Conservation (phyloP, 92 coral and sea anemone genomes). For the Actinostola sp. region DNA sequence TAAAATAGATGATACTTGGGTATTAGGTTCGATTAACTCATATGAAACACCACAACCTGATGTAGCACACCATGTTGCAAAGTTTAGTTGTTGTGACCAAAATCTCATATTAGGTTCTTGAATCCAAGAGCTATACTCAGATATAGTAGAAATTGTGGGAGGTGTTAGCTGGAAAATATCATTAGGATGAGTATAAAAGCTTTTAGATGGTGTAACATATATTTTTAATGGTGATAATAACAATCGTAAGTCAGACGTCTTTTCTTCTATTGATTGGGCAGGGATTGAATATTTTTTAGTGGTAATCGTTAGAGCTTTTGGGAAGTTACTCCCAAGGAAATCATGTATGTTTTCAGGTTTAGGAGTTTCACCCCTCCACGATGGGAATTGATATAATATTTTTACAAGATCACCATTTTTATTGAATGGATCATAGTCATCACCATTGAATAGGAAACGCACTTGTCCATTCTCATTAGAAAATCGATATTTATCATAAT, state of each 20-base stretch:
- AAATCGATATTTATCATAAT: background rate
- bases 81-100: slow-evolving; percentile 13
- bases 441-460: slow-evolving; percentile 6
- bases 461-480: slow-evolving; percentile 10
- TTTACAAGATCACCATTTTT: slow-evolving; percentile 11
- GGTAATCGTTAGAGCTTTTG: background rate
- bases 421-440: slow-evolving; percentile 15
- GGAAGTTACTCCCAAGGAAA: background rate
- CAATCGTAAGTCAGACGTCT: too few species aligned
- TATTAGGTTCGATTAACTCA: background rate
- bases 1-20: background rate
- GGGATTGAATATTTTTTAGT: background rate
- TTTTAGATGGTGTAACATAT: too few species aligned
- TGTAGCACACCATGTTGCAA: slow-evolving; percentile 33
- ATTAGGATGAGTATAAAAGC: too few species aligned
- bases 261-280: too few species aligned
- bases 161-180: slow-evolving; percentile 11
- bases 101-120: background rate
- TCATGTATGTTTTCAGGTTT: background rate
- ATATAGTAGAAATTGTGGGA: background rate
- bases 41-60: slow-evolving; percentile 29
- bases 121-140: slow-evolving; percentile 4
- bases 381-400: background rate
- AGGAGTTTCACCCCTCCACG: background rate
- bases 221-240: too few species aligned